Conservation (phyloP, 2,888 invertebrate genomes). For the Galerucella nymphaeae region DNA sequence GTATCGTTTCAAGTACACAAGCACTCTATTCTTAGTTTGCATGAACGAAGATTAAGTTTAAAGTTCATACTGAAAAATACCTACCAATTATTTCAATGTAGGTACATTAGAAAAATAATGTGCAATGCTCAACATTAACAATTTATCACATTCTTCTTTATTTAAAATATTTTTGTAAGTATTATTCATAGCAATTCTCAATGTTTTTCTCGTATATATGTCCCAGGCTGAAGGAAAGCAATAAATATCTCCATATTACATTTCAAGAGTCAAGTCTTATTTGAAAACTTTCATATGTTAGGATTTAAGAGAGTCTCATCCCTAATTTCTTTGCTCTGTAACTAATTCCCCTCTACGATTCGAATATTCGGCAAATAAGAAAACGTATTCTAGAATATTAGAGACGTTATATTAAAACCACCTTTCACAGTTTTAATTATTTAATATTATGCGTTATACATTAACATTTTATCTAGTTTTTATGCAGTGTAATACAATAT, state of each 20-base stretch:
- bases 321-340: conserved; percentile 18
- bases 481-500: no score
- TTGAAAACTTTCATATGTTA: conserved; percentile 37
- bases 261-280: conserved; percentile 1
- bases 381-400: neutral
- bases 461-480: no score
- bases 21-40: neutral
- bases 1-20: conserved; percentile 2
- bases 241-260: conserved; percentile 14
- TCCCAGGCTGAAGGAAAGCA: conserved; percentile 6
- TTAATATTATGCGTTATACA: no score
- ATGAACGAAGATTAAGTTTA: neutral
- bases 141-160: no score
- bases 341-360: conserved; percentile 24
- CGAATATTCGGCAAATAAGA: conserved; percentile 8
- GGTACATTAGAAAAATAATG: no score
- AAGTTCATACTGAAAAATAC: neutral
- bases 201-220: neutral
- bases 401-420: neutral
- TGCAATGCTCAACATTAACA: no score
- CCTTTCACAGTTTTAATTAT: neutral
- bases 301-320: conserved; percentile 31
- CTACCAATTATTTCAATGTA: neutral
- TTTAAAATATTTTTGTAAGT: neutral
- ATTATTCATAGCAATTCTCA: neutral